phyloP scores from a whole-genome alignment of 2,113 vertebrate species.

The Ochotona curzoniae region DNA sequence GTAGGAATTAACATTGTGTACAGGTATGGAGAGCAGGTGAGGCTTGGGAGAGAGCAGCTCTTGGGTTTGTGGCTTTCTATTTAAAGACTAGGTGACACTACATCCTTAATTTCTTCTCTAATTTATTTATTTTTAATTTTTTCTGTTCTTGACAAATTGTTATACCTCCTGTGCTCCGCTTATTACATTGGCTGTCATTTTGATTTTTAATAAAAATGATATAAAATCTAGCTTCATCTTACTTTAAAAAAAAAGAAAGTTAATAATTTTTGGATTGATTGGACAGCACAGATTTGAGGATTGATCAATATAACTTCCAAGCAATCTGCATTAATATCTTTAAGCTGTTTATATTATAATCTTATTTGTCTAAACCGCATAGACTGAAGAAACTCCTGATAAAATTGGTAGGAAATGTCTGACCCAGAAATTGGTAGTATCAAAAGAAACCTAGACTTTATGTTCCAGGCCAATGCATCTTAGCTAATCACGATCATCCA shows the following conservation, averaged over 20 bases:
- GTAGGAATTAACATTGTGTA: neutral
- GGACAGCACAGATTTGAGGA: neutral
- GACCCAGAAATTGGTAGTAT: neutral
- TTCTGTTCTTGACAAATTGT: neutral
- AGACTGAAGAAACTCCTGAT: neutral
- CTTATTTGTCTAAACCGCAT: neutral
- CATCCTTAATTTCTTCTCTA: neutral
- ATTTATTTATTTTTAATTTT: neutral
- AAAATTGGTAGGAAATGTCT: neutral
- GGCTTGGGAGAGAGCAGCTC: neutral
- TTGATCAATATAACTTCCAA: constrained; percentile 31
- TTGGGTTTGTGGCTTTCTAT: neutral
- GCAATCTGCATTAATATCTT: neutral
- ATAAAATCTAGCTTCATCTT: neutral
- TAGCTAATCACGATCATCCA: neutral
- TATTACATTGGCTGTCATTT: neutral
- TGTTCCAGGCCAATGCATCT: neutral
- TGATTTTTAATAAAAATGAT: constrained; percentile 20
- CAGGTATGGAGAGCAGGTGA: neutral
- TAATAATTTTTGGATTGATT: neutral
- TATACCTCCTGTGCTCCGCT: neutral
- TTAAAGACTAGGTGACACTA: neutral
- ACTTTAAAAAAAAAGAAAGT: neutral
- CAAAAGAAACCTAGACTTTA: neutral
- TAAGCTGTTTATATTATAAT: neutral